phyloP scores from a whole-genome alignment of 1,140 invertebrate species.

The Neodiprion virginianus region DNA sequence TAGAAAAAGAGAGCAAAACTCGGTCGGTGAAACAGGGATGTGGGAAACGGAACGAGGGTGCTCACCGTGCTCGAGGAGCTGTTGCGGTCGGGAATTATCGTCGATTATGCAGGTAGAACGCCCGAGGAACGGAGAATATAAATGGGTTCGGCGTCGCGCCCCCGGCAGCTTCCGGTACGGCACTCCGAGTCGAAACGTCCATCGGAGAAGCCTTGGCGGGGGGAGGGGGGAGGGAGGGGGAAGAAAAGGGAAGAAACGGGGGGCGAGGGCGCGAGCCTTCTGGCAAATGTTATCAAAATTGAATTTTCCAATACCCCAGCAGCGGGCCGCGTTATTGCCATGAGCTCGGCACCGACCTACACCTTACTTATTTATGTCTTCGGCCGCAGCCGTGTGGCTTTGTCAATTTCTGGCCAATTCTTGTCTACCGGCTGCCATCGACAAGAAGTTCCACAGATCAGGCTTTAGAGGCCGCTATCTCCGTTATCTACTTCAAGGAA shows the following conservation, averaged over 20 bases:
- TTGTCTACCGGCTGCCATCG: not conserved
- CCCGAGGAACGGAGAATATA: constrained; percentile 15
- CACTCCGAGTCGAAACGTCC: no score
- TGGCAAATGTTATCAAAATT: constrained; percentile 48
- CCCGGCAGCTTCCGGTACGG: no score
- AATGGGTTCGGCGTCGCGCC: constrained; percentile 11
- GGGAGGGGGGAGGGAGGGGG: not conserved
- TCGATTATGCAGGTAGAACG: constrained; percentile 19
- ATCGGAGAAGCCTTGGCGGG: no score
- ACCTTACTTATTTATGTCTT: constrained; percentile 1
- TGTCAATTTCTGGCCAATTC: constrained; percentile 4
- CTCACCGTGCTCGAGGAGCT: constrained; percentile 4
- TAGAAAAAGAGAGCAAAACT: constrained; percentile 28
- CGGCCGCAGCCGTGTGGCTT: not conserved
- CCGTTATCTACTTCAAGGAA: no score
- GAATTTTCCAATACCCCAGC: constrained; percentile 40
- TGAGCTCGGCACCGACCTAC: constrained; percentile 25
- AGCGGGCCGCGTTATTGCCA: constrained; percentile 25
- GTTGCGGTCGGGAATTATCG: constrained; percentile 18
- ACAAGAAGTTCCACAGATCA: no score
- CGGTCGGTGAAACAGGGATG: constrained; percentile 3
- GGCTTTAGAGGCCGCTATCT: no score
- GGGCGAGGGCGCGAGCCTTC: not conserved
- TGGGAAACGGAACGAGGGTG: not conserved
- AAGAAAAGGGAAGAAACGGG: not conserved